Conservation (phyloP, 2,888 invertebrate species). For the Caenorhabditis sp. region DNA sequence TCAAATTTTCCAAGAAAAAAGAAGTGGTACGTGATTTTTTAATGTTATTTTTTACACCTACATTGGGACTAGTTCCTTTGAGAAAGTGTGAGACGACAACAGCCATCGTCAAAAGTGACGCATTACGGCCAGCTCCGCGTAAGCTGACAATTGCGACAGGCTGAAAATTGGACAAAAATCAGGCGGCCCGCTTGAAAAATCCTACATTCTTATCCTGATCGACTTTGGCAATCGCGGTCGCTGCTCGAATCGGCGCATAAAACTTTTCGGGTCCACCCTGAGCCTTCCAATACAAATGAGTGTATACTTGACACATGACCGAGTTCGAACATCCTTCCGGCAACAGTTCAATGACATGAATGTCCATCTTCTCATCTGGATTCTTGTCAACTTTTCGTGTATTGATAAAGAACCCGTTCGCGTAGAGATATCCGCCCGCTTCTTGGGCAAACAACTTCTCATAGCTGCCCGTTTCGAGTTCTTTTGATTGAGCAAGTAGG, state of each 20-base stretch:
- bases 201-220: conserved; percentile 2
- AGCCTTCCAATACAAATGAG: conserved; percentile 6
- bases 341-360: conserved; percentile 25
- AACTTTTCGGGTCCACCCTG: conserved; percentile 9
- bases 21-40: too few species aligned
- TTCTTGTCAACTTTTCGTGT: conserved; percentile 31
- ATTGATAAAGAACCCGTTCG: conserved; percentile 32
- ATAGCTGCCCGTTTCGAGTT: conserved; percentile 17
- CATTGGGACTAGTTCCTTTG: conserved; percentile 13
- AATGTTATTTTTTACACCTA: too few species aligned
- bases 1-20: too few species aligned
- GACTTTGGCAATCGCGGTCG: background rate
- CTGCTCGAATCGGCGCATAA: conserved; percentile 5
- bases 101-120: conserved; percentile 20
- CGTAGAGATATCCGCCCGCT: conserved; percentile 24
- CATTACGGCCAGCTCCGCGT: conserved; percentile 28
- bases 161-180: conserved; percentile 4
- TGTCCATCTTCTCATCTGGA: conserved; percentile 13
- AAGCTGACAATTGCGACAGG: conserved; percentile 13
- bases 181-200: too few species aligned
- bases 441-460: conserved; percentile 24
- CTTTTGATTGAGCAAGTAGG: conserved; percentile 24
- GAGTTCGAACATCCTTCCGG: conserved; percentile 31
- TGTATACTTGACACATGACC: conserved; percentile 4
- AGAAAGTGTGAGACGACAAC: conserved; percentile 18